A percentile compares a stretch with the other conserved stretches of the same genome.
Evolutionary conservation across 2,888 invertebrate genomes (phyloP).

Genomic region (Leptinotarsa juncta): DNA sequence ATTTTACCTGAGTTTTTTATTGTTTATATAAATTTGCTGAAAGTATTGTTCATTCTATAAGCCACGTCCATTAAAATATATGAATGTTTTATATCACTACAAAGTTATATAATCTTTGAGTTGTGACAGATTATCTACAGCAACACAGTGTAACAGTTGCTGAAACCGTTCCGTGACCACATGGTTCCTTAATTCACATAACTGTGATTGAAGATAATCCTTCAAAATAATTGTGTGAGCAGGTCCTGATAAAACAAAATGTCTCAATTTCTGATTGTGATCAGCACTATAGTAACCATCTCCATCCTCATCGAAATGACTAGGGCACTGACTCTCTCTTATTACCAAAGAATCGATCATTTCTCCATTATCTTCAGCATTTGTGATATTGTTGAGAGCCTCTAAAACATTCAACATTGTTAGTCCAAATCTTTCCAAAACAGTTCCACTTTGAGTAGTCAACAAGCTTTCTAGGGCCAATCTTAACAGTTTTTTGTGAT

Average conservation of each 20-base stretch:
- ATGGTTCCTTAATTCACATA: slow-evolving; percentile 77
- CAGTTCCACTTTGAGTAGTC: slow-evolving; percentile 75
- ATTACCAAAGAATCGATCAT: slow-evolving; percentile 61
- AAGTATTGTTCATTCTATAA: too few relatives aligned
- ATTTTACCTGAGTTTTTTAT: too few relatives aligned
- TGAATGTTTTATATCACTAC: slow-evolving; percentile 15
- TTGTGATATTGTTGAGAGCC: slow-evolving; percentile 83
- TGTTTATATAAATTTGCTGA: too few relatives aligned
- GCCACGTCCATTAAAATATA: slow-evolving; percentile 5
- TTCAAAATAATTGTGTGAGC: slow-evolving; percentile 82
- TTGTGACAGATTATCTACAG: slow-evolving; percentile 75
- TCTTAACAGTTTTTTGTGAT: slow-evolving; percentile 82
- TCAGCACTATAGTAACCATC: slow-evolving; percentile 71
- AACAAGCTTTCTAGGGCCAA: slow-evolving; percentile 76
- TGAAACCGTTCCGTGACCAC: slow-evolving; percentile 83
- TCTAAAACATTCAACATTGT: slow-evolving; percentile 82
- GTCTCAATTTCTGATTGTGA: slow-evolving; percentile 79
- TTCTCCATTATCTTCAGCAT: slow-evolving; percentile 73
- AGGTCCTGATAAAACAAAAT: slow-evolving; percentile 79
- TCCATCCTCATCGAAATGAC: slow-evolving; percentile 71
- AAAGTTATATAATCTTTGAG: slow-evolving; percentile 68
- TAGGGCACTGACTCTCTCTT: slow-evolving; percentile 60
- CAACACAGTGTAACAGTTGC: slow-evolving; percentile 78
- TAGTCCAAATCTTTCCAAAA: slow-evolving; percentile 78
- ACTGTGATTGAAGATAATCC: slow-evolving; percentile 77